Evolutionary conservation across 2,113 vertebrate genomes (phyloP).

Genomic region (Probosciger aterrimus): DNA sequence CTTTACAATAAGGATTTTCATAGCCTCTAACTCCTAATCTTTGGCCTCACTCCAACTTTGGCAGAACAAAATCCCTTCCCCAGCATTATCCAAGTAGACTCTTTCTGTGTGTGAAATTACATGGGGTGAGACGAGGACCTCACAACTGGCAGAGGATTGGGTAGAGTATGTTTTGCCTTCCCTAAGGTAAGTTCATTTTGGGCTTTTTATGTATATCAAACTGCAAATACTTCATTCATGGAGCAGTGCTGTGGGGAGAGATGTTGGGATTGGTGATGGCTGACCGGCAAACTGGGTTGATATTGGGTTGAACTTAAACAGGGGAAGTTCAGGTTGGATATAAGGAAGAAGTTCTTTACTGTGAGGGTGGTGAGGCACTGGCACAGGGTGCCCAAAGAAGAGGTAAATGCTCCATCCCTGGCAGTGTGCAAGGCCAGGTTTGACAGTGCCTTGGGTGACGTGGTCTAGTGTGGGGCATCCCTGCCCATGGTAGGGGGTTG

Average conservation of each 20-base stretch:
- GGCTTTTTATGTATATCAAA: neutral
- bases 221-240: no score
- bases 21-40: neutral
- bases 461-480: neutral
- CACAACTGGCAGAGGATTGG: neutral
- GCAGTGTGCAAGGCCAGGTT: neutral
- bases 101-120: neutral
- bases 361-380: neutral
- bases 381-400: neutral
- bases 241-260: neutral
- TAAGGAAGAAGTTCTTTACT: neutral
- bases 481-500: neutral
- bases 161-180: neutral
- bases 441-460: neutral
- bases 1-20: neutral
- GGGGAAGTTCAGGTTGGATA: neutral
- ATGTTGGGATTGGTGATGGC: neutral
- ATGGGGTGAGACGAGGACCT: neutral
- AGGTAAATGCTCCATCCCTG: neutral
- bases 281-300: neutral
- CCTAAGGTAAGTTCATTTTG: neutral
- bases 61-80: neutral
- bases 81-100: neutral
- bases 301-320: neutral
- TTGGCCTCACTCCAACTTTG: neutral